Evolutionary conservation across 1,140 invertebrate genomes (phyloP).

Genomic region (Phenacoccus solenopsis): DNA sequence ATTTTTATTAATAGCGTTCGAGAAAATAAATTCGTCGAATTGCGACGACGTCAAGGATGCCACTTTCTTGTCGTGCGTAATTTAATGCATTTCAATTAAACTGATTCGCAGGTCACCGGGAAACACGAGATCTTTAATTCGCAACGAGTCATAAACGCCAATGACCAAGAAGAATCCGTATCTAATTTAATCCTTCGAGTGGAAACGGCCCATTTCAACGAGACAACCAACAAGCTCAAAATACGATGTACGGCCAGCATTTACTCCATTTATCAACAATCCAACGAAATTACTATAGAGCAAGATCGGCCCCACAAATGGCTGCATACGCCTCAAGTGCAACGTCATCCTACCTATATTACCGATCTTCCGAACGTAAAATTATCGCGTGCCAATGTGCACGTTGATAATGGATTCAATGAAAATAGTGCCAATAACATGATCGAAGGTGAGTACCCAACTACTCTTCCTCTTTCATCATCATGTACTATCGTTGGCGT

Average conservation of each 20-base stretch:
- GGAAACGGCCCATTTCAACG: background rate
- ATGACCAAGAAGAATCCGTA: background rate
- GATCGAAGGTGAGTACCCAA: background rate
- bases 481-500: too few relatives aligned
- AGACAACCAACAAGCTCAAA: background rate
- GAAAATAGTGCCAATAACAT: background rate
- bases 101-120: background rate
- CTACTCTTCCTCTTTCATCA: too few relatives aligned
- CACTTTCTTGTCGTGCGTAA: too few relatives aligned
- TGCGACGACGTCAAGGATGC: too few relatives aligned
- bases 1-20: too few relatives aligned
- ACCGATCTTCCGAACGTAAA: background rate
- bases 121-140: background rate
- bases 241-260: background rate
- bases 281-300: background rate
- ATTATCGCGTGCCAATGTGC: background rate
- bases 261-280: background rate
- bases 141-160: background rate
- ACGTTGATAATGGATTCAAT: background rate
- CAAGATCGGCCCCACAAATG: background rate
- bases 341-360: background rate
- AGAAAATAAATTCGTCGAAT: too few relatives aligned
- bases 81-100: too few relatives aligned
- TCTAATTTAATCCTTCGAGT: background rate
- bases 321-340: background rate